Evolutionary conservation across 2,797 vertebrate genomes (phyloP).

Genomic region (Falco novaeseelandiae): DNA sequence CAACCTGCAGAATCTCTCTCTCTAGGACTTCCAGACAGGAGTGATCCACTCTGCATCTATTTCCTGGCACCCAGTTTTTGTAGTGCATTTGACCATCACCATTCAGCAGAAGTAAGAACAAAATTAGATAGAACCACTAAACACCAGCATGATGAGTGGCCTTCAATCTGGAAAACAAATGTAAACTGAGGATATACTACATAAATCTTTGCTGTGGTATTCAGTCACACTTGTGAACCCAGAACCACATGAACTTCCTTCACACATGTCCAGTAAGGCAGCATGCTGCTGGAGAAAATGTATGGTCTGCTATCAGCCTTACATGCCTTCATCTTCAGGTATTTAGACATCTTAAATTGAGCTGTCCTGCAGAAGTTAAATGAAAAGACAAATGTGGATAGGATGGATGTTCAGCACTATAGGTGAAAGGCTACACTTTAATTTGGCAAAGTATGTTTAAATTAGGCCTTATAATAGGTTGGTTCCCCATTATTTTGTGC

Average conservation of each 20-base stretch:
- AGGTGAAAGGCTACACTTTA: constrained; percentile 79
- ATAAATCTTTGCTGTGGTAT: background rate
- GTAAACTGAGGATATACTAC: background rate
- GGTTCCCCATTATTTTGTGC: constrained; percentile 81
- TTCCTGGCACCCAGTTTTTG: background rate
- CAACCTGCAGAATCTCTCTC: background rate
- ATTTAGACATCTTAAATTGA: constrained; percentile 44
- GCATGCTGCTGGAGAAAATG: background rate
- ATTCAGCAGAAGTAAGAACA: background rate
- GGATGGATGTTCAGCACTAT: constrained; percentile 5
- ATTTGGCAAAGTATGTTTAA: constrained; percentile 79
- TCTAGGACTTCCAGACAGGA: background rate
- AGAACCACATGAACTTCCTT: background rate
- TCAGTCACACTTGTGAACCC: background rate
- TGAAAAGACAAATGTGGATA: constrained; percentile 71
- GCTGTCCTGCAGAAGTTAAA: constrained; percentile 56
- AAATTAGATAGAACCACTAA: background rate
- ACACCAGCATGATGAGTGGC: background rate
- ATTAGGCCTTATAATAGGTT: constrained; percentile 74
- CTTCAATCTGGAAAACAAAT: background rate
- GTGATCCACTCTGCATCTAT: background rate
- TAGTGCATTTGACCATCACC: background rate
- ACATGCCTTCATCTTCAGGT: constrained; percentile 31
- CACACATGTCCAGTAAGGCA: background rate
- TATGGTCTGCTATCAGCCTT: constrained; percentile 24